Evolutionary conservation across 1,140 invertebrate species (phyloP).

Genomic region (Harpegnathos saltator): DNA sequence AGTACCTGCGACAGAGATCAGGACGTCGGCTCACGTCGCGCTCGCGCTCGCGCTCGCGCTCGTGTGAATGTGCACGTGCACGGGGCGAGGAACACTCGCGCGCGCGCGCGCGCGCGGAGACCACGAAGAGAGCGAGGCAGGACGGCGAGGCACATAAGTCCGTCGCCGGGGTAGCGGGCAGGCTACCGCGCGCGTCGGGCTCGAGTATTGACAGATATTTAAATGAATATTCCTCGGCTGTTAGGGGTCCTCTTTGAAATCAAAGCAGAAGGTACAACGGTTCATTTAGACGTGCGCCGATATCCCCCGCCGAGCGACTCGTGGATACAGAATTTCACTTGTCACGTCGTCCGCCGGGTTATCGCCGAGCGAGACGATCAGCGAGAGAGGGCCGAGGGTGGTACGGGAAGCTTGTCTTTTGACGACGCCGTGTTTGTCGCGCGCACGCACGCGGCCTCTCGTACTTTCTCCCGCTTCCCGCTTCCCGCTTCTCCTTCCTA

Average conservation of each 20-base stretch:
- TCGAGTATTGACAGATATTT: slow-evolving; percentile 85
- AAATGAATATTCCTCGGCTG: slow-evolving; percentile 84
- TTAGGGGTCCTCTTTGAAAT: slow-evolving; percentile 82
- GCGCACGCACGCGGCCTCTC: slow-evolving; percentile 58
- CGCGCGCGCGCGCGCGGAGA: slow-evolving; percentile 32
- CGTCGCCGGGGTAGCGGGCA: slow-evolving; percentile 72
- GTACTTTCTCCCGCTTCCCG: slow-evolving; percentile 51
- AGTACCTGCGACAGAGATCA: slow-evolving; percentile 70
- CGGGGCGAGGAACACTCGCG: slow-evolving; percentile 42
- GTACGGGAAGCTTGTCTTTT: slow-evolving; percentile 56
- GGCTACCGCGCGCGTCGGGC: slow-evolving; percentile 73
- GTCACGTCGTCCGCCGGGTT: slow-evolving; percentile 76
- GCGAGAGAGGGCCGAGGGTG: slow-evolving; percentile 48
- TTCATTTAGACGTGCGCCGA: slow-evolving; percentile 80
- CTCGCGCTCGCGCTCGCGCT: slow-evolving; percentile 23
- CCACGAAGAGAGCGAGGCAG: slow-evolving; percentile 47
- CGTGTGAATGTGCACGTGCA: slow-evolving; percentile 60
- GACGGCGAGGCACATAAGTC: slow-evolving; percentile 79
- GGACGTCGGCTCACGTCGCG: slow-evolving; percentile 64
- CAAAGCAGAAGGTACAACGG: slow-evolving; percentile 79
- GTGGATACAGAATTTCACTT: slow-evolving; percentile 78
- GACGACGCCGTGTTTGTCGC: slow-evolving; percentile 71
- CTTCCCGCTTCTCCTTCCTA: background rate
- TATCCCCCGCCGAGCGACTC: slow-evolving; percentile 68
- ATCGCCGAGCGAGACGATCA: slow-evolving; percentile 68